These are phyloP conservation scores for Gouania willdenowi DNA, from an alignment of 2,797 vertebrate species.

Conservation along the genomic window DNA sequence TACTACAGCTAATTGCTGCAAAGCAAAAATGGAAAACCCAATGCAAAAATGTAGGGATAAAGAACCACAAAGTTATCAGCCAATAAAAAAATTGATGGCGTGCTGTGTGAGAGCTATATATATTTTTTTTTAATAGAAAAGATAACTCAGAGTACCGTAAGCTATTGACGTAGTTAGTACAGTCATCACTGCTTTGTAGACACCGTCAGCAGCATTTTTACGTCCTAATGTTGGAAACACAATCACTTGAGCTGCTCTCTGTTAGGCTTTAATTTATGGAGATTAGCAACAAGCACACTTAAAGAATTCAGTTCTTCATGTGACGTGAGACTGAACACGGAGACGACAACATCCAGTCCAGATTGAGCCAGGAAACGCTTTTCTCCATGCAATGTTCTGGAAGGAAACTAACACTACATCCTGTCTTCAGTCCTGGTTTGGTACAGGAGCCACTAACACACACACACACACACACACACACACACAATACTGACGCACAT, in stretches of 20 bases:
- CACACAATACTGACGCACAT: slow-evolving; percentile 21
- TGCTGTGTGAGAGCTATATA: no score
- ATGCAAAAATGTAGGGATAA: slow-evolving; percentile 22
- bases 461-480: not conserved
- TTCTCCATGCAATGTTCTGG: slow-evolving; percentile 28
- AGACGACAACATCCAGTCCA: slow-evolving; percentile 8
- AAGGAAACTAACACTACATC: slow-evolving; percentile 46
- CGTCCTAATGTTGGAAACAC: no score
- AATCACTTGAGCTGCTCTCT: no score
- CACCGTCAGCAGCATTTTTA: no score
- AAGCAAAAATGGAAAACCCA: slow-evolving; percentile 33
- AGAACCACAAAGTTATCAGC: no score
- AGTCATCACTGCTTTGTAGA: slow-evolving; percentile 29
- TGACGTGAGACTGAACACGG: no score
- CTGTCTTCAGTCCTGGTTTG: slow-evolving; percentile 46
- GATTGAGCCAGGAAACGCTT: slow-evolving; percentile 13
- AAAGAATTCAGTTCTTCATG: no score
- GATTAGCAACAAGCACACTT: slow-evolving; percentile 58
- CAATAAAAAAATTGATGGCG: slow-evolving; percentile 7
- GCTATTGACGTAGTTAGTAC: slow-evolving; percentile 12
- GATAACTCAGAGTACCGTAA: no score
- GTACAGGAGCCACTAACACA: slow-evolving; percentile 11
- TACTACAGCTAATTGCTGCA: slow-evolving; percentile 14
- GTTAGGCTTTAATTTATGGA: no score
- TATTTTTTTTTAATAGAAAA: no score